A percentile compares a stretch with the other conserved stretches of the same genome.
Conservation (phyloP, 2,797 vertebrate species). For the Melanotaenia maccullochi region DNA sequence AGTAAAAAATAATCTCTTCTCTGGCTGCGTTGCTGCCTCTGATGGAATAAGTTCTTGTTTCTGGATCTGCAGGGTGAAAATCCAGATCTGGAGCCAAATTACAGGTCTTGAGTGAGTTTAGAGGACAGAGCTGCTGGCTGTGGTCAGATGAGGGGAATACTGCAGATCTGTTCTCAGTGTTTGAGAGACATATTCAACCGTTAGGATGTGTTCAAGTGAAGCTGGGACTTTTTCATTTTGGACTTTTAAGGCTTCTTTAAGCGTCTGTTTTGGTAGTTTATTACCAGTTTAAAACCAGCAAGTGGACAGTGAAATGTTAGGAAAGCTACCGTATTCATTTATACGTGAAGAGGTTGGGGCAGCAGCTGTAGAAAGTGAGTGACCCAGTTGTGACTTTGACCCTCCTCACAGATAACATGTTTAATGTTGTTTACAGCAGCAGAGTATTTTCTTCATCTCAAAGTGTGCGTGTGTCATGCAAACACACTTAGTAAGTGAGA, state of each 20-base stretch:
- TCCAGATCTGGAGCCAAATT: constrained; percentile 36
- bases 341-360: neutral
- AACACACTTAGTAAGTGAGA: neutral
- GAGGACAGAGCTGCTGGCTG: constrained; percentile 10
- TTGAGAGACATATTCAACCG: neutral
- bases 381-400: constrained; percentile 11
- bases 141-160: constrained; percentile 17
- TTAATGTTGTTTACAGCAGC: constrained; percentile 10
- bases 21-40: neutral
- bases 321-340: neutral
- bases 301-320: neutral
- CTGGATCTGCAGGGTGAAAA: constrained; percentile 24
- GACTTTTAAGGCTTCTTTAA: neutral
- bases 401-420: constrained; percentile 9
- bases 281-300: neutral
- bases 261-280: neutral
- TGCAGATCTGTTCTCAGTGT: constrained; percentile 22
- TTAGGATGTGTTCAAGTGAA: constrained; percentile 4
- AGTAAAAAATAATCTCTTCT: constrained; percentile 24
- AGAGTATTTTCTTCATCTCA: neutral
- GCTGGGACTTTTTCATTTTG: constrained; percentile 1
- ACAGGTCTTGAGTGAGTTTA: constrained; percentile 32
- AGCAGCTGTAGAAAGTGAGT: neutral
- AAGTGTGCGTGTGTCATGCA: constrained; percentile 4
- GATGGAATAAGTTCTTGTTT: constrained; percentile 3